Conservation (phyloP, 2,888 invertebrate species). For the Pherbina coryleti region DNA sequence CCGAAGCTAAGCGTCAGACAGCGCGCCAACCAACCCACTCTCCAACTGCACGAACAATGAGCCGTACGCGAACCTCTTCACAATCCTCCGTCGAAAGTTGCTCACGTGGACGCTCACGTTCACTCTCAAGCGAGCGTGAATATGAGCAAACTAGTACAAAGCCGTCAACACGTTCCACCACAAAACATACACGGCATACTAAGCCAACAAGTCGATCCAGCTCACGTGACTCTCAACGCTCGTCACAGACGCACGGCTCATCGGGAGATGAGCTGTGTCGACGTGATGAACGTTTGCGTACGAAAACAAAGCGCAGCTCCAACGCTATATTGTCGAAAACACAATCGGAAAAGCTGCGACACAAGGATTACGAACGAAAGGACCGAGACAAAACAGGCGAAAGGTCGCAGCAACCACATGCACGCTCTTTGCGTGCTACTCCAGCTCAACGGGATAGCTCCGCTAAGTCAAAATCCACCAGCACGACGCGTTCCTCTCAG, state of each 20-base stretch:
- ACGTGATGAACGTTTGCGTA: conserved; percentile 57
- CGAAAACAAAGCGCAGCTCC: conserved; percentile 55
- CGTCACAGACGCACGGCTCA: conserved; percentile 54
- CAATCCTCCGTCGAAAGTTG: conserved; percentile 66
- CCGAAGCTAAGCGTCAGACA: conserved; percentile 60
- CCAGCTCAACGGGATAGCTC: conserved; percentile 30
- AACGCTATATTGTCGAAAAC: conserved; percentile 43
- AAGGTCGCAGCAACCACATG: conserved; percentile 20
- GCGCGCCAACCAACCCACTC: conserved; percentile 51
- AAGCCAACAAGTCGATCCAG: conserved; percentile 55
- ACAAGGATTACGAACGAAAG: conserved; percentile 46
- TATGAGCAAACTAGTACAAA: conserved; percentile 49
- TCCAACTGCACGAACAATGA: conserved; percentile 46
- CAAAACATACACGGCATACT: conserved; percentile 21
- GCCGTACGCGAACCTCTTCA: conserved; percentile 62
- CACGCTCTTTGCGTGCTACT: neutral
- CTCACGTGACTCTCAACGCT: conserved; percentile 59
- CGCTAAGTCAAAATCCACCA: conserved; percentile 45
- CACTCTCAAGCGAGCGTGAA: conserved; percentile 55
- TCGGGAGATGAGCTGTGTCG: conserved; percentile 58
- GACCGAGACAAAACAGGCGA: conserved; percentile 20
- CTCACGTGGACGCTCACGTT: conserved; percentile 62
- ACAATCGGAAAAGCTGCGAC: conserved; percentile 43
- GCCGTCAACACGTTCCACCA: conserved; percentile 29
- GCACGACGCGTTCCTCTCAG: conserved; percentile 56